Base-by-base conservation (phyloP, 2,113 vertebrate genomes). In the Sterna hirundo region DNA sequence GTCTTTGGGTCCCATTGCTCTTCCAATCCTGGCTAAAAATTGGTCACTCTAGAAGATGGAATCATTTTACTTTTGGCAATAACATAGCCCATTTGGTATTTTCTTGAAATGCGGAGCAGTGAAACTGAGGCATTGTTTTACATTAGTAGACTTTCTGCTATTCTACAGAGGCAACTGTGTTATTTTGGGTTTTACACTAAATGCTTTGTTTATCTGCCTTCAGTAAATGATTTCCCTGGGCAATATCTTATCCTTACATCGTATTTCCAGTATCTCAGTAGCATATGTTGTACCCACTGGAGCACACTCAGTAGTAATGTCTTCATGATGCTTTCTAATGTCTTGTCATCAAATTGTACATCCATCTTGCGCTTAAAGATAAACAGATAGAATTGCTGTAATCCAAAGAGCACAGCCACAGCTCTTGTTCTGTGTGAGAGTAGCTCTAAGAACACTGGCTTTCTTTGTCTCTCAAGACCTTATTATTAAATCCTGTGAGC, bases 201-300 rank as follows among this genome's bases (percentile, higher is more conserved):
- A 52, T 95, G 81, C 84, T 95, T 96, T 97, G 93, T 96, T 97
- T 96, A 95, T 96, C 95, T 93, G 94, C 65, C 69, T 95, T 96
- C 61, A 89, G 91, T 95, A 95, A 95, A 89, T 91, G 18, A 96
- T 96, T 96, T 97, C 95, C 93, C 81, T 91, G 77, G 95, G 95
- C 94, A 96, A 13, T 95, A 94, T 96, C 91, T 96, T 96, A 97
- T 97, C 94, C 86, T 93, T 84, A 64, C 61, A 96, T 97, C 93
- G 11, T 96, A 76, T 93, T 96, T 93, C 74, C 95, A 29, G 69
- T 95, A 93, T 97, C 94, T 96, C 75, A 72, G 93, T 91, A 91
- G 74, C 72, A 51, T 96, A 47, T 82, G 60, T 91, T 94, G 86
- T 96, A 93, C 83, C 64, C 91, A 91, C 74, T 84, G 88, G 77